Evolutionary conservation across 2,113 vertebrate genomes (phyloP).

Genomic region (Melanotaenia duboulayi): DNA sequence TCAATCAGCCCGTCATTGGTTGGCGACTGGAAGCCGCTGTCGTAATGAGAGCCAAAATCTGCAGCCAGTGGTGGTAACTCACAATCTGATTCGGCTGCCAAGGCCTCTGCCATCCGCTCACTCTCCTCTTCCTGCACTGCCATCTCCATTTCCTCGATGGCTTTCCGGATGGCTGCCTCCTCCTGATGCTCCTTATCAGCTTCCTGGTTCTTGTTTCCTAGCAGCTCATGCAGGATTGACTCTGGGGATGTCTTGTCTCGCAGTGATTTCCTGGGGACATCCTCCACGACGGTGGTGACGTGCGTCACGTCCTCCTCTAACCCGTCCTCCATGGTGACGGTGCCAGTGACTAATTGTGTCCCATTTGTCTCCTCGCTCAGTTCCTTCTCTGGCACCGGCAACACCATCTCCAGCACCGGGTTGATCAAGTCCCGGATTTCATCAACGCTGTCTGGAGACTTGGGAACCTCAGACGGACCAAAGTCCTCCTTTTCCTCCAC

Average conservation of each 20-base stretch:
- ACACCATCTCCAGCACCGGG: conserved; percentile 68
- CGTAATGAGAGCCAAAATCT: conserved; percentile 41
- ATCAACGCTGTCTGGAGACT: conserved; percentile 79
- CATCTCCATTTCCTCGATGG: conserved; percentile 60
- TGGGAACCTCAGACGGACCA: rapidly evolving
- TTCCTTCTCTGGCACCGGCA: background rate
- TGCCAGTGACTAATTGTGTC: conserved; percentile 29
- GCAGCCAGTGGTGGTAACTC: conserved; percentile 16
- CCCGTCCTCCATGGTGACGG: conserved; percentile 50
- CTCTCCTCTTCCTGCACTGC: conserved; percentile 59
- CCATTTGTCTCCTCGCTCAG: conserved; percentile 60
- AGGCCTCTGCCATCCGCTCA: conserved; percentile 20
- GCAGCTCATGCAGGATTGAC: conserved; percentile 48
- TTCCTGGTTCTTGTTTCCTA: conserved; percentile 38
- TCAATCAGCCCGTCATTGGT: conserved; percentile 50
- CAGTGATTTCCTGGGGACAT: conserved; percentile 19
- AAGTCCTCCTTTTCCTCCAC: conserved; percentile 19
- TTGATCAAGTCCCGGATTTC: conserved; percentile 84
- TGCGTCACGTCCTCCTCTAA: conserved; percentile 44
- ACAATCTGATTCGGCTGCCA: conserved; percentile 29
- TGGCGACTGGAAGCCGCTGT: conserved; percentile 69
- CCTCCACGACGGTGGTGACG: conserved; percentile 48
- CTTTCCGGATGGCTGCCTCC: conserved; percentile 35
- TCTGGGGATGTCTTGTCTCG: conserved; percentile 35
- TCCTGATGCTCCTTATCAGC: conserved; percentile 14